Evolutionary conservation across 2,797 vertebrate species (phyloP).

Genomic region (Paratrypauchen microcephalus): DNA sequence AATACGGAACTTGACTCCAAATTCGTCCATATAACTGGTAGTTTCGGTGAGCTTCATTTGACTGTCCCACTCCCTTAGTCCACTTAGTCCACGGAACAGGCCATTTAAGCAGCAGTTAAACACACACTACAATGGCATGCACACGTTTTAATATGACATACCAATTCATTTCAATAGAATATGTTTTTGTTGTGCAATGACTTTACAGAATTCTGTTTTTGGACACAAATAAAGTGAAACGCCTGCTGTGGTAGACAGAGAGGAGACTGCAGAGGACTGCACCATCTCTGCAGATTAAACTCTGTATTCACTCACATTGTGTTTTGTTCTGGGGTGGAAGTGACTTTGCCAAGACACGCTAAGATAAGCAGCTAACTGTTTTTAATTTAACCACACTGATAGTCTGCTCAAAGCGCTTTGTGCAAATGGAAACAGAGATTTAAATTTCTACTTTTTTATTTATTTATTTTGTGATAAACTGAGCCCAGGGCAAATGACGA

Average conservation of each 20-base stretch:
- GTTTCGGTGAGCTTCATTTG: too few species aligned
- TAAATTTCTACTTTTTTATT: conserved; percentile 39
- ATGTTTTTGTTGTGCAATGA: too few species aligned
- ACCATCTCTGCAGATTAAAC: conserved; percentile 55
- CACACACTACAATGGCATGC: too few species aligned
- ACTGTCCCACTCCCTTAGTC: too few species aligned
- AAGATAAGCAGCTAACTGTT: conserved; percentile 70
- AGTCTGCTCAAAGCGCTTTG: conserved; percentile 58
- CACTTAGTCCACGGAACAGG: too few species aligned
- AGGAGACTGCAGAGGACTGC: conserved; percentile 54
- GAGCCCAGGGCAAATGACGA: not conserved
- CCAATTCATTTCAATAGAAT: too few species aligned
- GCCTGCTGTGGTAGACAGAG: conserved; percentile 38
- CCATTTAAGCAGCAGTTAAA: too few species aligned
- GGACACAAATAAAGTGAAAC: conserved; percentile 27
- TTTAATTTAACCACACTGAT: conserved; percentile 70
- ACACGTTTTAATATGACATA: too few species aligned
- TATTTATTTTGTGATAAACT: conserved; percentile 25
- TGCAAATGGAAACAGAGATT: conserved; percentile 42
- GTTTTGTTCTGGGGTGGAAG: conserved; percentile 68
- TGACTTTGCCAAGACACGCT: conserved; percentile 69
- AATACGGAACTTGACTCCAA: too few species aligned
- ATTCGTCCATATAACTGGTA: too few species aligned
- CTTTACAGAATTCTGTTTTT: too few species aligned
- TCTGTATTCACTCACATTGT: conserved; percentile 54